These are phyloP conservation scores for Pyralis farinalis DNA, from an alignment of 2,888 invertebrate genomes.

Conservation along the genomic window DNA sequence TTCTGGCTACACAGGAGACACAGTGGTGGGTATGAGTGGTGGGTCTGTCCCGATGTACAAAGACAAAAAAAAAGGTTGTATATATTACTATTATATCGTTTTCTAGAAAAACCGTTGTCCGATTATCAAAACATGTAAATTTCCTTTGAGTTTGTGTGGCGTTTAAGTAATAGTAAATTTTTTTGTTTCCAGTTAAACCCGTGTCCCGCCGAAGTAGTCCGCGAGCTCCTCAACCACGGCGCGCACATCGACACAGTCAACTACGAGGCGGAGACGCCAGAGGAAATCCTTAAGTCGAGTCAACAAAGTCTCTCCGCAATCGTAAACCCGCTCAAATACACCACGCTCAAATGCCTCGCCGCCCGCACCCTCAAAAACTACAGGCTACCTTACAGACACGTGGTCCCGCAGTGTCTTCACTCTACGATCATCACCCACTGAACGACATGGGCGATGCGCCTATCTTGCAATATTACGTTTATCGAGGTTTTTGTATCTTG, in stretches of 20 bases:
- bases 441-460: constrained; percentile 16
- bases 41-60: no score
- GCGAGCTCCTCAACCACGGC: constrained; percentile 87
- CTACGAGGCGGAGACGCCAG: constrained; percentile 88
- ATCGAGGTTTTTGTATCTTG: no score
- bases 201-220: constrained; percentile 86
- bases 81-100: no score
- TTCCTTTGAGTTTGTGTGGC: no score
- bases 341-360: constrained; percentile 92
- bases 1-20: no score
- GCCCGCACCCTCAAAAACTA: constrained; percentile 89
- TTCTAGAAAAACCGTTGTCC: no score
- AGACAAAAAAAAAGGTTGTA: no score
- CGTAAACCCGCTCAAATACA: constrained; percentile 89
- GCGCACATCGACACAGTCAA: constrained; percentile 93
- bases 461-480: no score
- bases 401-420: constrained; percentile 77
- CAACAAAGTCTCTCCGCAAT: constrained; percentile 83
- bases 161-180: no score
- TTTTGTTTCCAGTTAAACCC: constrained; percentile 73
- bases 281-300: constrained; percentile 80
- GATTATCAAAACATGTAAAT: no score
- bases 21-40: no score
- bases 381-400: constrained; percentile 82
- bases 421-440: constrained; percentile 70